Conservation (phyloP, 2,888 invertebrate species). For the Idaea dimidiata region DNA sequence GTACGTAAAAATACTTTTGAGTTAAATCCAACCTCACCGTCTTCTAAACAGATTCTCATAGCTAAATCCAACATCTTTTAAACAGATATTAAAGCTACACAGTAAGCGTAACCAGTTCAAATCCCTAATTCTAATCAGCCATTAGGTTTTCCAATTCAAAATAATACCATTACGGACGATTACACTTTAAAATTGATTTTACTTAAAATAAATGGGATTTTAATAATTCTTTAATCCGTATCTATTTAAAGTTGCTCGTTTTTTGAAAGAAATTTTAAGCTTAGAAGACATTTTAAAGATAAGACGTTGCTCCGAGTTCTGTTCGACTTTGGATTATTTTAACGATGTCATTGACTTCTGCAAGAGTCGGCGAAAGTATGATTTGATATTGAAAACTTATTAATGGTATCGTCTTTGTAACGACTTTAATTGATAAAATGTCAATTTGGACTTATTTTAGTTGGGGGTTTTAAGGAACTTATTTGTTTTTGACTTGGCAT, state of each 20-base stretch:
- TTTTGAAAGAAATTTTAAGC: slow-evolving; percentile 23
- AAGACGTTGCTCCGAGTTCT: slow-evolving; percentile 47
- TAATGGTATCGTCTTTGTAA: slow-evolving; percentile 36
- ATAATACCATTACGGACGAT: slow-evolving; percentile 10
- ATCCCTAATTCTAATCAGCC: slow-evolving; percentile 7
- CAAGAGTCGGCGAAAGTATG: slow-evolving; percentile 45
- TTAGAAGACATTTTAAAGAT: slow-evolving; percentile 33
- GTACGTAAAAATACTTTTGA: too few relatives aligned
- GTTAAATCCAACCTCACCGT: too few relatives aligned
- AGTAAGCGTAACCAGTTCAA: slow-evolving; percentile 3
- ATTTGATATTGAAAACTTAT: slow-evolving; percentile 51
- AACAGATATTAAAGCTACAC: slow-evolving; percentile 6
- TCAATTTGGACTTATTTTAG: slow-evolving; percentile 16
- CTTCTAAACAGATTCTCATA: too few relatives aligned
- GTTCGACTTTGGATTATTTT: slow-evolving; percentile 49
- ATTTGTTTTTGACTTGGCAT: not conserved
- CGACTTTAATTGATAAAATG: slow-evolving; percentile 26
- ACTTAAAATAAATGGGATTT: slow-evolving; percentile 9
- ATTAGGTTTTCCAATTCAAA: slow-evolving; percentile 11
- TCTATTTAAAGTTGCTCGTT: not conserved
- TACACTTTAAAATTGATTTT: slow-evolving; percentile 13
- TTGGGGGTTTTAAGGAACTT: slow-evolving; percentile 5
- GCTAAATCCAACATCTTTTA: too few relatives aligned
- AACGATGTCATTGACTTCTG: slow-evolving; percentile 57
- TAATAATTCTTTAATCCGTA: slow-evolving; percentile 10